phyloP scores from a whole-genome alignment of 2,113 vertebrate species.

The Aspidoscelis tigris region DNA sequence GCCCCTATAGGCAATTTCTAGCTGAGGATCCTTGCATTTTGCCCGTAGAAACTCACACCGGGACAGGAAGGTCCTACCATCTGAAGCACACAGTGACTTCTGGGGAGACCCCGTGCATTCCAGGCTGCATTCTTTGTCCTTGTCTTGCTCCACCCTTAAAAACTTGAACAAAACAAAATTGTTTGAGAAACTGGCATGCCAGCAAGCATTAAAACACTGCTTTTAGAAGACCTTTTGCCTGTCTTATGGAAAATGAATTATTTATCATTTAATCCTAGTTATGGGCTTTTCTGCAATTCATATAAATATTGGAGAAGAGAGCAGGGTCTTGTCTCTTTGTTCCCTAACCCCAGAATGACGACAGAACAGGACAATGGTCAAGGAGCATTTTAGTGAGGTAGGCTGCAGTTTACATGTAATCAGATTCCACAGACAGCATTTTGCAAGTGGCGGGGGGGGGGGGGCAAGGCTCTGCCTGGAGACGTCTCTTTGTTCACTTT shows the following conservation, averaged over 20 bases:
- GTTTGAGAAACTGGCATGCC: constrained; percentile 16
- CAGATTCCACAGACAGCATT: background rate
- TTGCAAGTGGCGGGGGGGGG: too few relatives aligned
- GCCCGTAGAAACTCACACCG: constrained; percentile 96
- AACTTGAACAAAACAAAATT: constrained; percentile 76
- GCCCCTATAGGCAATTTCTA: constrained; percentile 89
- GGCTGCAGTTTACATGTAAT: too few relatives aligned
- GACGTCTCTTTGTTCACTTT: too few relatives aligned
- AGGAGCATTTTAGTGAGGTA: too few relatives aligned
- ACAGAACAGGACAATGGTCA: background rate
- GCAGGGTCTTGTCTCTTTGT: background rate
- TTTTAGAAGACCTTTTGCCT: background rate
- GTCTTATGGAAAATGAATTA: background rate
- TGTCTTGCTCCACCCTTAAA: constrained; percentile 92
- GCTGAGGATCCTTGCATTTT: constrained; percentile 95
- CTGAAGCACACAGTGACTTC: constrained; percentile 92
- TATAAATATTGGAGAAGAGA: background rate
- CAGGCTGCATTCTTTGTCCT: constrained; percentile 92
- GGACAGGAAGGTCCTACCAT: constrained; percentile 93
- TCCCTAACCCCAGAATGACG: background rate
- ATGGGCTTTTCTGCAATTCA: background rate
- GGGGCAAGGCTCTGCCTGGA: too few relatives aligned
- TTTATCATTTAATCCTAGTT: background rate
- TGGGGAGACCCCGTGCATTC: constrained; percentile 86
- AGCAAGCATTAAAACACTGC: background rate